Conservation (phyloP, 30 jellyfish, hydroid and myxozoan genomes). For the Cassiopea andromeda region DNA sequence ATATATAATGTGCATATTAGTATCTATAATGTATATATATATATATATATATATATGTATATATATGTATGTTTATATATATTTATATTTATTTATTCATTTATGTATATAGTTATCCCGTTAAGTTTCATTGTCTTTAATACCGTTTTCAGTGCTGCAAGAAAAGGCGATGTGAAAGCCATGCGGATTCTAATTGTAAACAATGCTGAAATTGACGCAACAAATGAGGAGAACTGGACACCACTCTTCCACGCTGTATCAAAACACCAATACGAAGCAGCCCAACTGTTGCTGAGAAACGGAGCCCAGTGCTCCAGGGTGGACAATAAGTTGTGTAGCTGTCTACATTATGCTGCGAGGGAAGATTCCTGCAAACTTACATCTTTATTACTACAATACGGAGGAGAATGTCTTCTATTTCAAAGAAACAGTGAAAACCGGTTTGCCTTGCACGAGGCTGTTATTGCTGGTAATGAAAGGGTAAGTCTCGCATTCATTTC, state of each 20-base stretch:
- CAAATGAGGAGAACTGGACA: constrained; percentile 38
- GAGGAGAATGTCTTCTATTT: constrained; percentile 6
- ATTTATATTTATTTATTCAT: too few species aligned
- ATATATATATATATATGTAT: too few species aligned
- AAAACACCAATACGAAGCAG: constrained; percentile 4
- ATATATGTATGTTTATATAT: too few species aligned
- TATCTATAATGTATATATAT: too few species aligned
- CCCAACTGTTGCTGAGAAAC: constrained; percentile 13
- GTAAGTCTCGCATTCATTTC: not conserved
- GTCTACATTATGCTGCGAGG: constrained; percentile 40
- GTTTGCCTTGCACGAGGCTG: constrained; percentile 47
- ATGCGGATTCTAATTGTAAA: constrained; percentile 1
- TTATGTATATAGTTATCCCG: too few species aligned
- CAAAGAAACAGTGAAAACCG: constrained; percentile 17
- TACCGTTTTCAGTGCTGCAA: constrained; percentile 29
- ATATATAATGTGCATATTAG: too few species aligned
- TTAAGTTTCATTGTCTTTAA: not conserved
- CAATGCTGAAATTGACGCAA: constrained; percentile 35
- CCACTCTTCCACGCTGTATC: constrained; percentile 60
- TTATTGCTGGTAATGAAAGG: constrained; percentile 22
- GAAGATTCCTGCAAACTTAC: constrained; percentile 15
- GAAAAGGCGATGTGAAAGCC: constrained; percentile 12
- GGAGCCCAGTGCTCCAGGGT: constrained; percentile 29
- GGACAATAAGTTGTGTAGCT: constrained; percentile 12
- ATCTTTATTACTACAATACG: constrained; percentile 4